Evolutionary conservation across 1,140 invertebrate genomes (phyloP).

Genomic region (Andrena cerasifolii): DNA sequence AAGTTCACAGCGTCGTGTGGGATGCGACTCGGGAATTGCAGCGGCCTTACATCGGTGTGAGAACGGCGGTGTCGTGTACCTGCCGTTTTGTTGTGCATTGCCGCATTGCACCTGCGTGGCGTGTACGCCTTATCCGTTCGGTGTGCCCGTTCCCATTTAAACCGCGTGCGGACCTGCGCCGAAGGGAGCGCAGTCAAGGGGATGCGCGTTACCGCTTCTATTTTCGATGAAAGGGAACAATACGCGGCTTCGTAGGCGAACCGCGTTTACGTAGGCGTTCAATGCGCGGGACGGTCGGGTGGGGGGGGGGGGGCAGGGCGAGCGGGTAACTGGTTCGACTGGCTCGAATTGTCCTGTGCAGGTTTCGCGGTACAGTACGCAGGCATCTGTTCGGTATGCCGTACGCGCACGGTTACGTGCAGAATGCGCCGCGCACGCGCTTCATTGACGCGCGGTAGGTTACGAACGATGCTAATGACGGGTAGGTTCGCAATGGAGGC

Average conservation of each 20-base stretch:
- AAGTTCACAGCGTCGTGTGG: conserved; percentile 10
- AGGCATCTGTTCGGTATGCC: conserved; percentile 1
- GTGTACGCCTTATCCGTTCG: conserved; percentile 24
- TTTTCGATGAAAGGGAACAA: conserved; percentile 32
- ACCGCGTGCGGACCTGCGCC: neutral
- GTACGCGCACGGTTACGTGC: too few species aligned
- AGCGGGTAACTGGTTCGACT: conserved; percentile 29
- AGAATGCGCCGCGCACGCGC: neutral
- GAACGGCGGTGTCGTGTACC: conserved; percentile 31
- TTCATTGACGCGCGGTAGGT: conserved; percentile 1
- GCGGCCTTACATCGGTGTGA: neutral
- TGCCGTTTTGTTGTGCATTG: conserved; percentile 44
- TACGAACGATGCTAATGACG: too few species aligned
- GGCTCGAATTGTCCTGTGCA: neutral
- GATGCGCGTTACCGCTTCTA: conserved; percentile 34
- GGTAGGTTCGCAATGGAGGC: too few species aligned
- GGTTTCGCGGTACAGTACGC: neutral
- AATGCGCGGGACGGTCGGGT: too few species aligned
- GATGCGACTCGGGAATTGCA: conserved; percentile 21
- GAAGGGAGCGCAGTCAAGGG: conserved; percentile 1
- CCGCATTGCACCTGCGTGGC: conserved; percentile 35
- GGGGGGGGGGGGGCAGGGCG: neutral
- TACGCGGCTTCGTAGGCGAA: conserved; percentile 37
- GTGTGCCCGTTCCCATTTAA: conserved; percentile 25
- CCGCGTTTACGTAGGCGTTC: conserved; percentile 24